Evolutionary conservation across 2,888 invertebrate species (phyloP).

Genomic region (Ceramica pisi): DNA sequence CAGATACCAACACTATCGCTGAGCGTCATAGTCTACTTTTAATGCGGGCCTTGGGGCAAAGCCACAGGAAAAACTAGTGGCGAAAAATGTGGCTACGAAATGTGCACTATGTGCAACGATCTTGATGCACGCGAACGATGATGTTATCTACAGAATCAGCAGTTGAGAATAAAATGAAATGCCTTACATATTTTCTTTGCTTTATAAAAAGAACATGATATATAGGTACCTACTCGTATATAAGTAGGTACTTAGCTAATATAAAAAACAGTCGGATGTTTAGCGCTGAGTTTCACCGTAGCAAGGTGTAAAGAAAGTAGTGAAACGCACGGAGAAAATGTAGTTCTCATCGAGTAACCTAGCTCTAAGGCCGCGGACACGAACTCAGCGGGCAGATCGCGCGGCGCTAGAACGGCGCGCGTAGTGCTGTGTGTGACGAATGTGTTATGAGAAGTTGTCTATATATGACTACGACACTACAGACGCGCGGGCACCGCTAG

Average conservation of each 20-base stretch:
- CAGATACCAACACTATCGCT: too few relatives aligned
- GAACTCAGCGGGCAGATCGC: too few relatives aligned
- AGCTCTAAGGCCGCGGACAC: too few relatives aligned
- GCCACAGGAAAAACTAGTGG: not conserved
- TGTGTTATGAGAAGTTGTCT: too few relatives aligned
- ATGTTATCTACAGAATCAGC: not conserved
- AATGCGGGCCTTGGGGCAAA: too few relatives aligned
- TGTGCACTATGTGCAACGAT: not conserved
- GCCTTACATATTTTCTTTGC: not conserved
- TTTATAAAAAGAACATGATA: not conserved
- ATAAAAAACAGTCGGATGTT: slow-evolving; percentile 4
- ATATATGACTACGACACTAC: too few relatives aligned
- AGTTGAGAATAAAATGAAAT: not conserved
- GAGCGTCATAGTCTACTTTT: too few relatives aligned
- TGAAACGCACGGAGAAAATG: slow-evolving; percentile 26
- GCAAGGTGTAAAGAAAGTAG: slow-evolving; percentile 38
- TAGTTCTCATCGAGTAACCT: slow-evolving; percentile 7
- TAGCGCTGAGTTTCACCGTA: slow-evolving; percentile 23
- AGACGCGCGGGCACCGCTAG: too few relatives aligned
- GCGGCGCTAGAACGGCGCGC: too few relatives aligned
- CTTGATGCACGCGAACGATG: slow-evolving; percentile 10
- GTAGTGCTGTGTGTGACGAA: too few relatives aligned
- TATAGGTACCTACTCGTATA: too few relatives aligned
- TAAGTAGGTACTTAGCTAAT: not conserved
- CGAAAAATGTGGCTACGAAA: slow-evolving; percentile 13